Conservation (phyloP, 2,113 vertebrate genomes). For the Brachypteracias leptosomus region DNA sequence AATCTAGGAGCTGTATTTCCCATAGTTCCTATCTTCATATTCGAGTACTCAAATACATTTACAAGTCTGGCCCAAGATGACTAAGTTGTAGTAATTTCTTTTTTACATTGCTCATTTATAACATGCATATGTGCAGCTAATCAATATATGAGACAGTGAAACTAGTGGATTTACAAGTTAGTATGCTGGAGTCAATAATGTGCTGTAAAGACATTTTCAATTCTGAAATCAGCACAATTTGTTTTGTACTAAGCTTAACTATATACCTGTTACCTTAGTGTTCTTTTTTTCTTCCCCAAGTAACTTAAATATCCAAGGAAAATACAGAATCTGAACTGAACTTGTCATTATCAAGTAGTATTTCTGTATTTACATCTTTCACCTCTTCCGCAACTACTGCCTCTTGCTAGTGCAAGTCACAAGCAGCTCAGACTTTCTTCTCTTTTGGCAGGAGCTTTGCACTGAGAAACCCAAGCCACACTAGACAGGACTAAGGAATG, state of each 20-base stretch:
- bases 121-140: conserved; percentile 50
- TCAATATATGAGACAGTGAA: conserved; percentile 66
- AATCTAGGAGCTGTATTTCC: not conserved
- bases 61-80: not conserved
- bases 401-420: not conserved
- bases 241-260: conserved; percentile 33
- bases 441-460: not conserved
- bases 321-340: conserved; percentile 37
- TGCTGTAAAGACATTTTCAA: conserved; percentile 27
- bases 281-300: conserved; percentile 59
- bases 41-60: not conserved
- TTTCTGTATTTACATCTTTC: not conserved
- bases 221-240: conserved; percentile 46
- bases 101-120: conserved; percentile 66
- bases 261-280: conserved; percentile 4
- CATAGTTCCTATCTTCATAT: not conserved
- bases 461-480: not conserved
- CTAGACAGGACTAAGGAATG: not conserved
- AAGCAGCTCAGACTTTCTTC: not conserved
- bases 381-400: not conserved
- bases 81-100: conserved; percentile 43
- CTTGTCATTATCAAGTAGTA: conserved; percentile 32
- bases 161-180: conserved; percentile 66
- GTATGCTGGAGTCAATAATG: conserved; percentile 66
- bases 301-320: conserved; percentile 49